Percentiles rank a stretch among this genome's conserved stretches.
These are phyloP conservation scores for Gorsachius magnificus DNA, from an alignment of 2,797 vertebrate genomes.

Conservation along the genomic window DNA sequence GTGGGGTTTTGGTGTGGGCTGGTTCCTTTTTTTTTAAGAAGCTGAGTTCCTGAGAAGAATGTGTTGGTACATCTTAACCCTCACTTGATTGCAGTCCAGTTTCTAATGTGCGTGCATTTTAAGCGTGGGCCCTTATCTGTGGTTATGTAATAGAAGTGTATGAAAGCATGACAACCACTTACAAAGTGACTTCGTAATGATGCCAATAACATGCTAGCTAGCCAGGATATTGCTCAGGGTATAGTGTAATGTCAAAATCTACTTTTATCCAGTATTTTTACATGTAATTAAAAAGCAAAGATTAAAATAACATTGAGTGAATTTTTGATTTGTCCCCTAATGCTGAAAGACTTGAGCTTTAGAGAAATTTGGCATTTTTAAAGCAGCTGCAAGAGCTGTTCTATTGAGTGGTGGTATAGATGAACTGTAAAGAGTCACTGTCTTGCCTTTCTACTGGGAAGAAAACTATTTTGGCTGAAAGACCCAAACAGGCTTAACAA, in stretches of 20 bases:
- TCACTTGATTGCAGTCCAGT: neutral
- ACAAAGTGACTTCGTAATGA: neutral
- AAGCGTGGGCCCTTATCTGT: neutral
- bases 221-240: neutral
- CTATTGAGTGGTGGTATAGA: neutral
- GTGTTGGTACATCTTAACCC: neutral
- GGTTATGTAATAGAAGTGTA: neutral
- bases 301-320: neutral
- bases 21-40: neutral
- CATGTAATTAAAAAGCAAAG: neutral
- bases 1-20: too few species aligned
- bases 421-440: neutral
- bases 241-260: neutral
- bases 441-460: neutral
- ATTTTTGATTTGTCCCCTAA: neutral
- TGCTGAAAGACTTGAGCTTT: neutral
- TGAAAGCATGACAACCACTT: neutral
- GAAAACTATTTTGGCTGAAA: neutral
- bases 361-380: neutral
- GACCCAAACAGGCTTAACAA: neutral
- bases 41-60: neutral
- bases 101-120: neutral
- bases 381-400: neutral
- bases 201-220: neutral
- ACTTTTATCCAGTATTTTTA: neutral